Evolutionary conservation across 2,113 vertebrate genomes (phyloP).

Genomic region (Bufo gargarizans): DNA sequence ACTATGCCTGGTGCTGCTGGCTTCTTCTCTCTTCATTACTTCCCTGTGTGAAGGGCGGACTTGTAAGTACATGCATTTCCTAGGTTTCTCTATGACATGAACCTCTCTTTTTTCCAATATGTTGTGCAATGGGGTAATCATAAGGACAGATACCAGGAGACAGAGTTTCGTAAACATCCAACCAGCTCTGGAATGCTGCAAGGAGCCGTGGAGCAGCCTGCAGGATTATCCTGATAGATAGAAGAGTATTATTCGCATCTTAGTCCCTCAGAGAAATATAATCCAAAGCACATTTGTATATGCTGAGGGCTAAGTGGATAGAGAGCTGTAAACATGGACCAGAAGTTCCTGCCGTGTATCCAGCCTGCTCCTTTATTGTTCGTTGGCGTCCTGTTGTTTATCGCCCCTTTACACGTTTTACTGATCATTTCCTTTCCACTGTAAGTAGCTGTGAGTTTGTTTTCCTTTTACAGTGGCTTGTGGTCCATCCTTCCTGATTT

Average conservation of each 20-base stretch:
- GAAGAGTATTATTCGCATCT: constrained; percentile 45
- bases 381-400: constrained; percentile 31
- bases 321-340: constrained; percentile 25
- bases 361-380: constrained; percentile 8
- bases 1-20: constrained; percentile 52
- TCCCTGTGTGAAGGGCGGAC: constrained; percentile 56
- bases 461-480: background rate
- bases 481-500: no score
- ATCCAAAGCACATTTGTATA: constrained; percentile 14
- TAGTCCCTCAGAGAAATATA: background rate
- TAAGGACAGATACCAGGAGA: background rate
- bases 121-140: background rate
- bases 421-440: constrained; percentile 1
- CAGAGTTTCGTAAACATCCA: background rate
- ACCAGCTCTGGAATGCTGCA: background rate
- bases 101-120: background rate
- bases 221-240: constrained; percentile 22
- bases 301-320: constrained; percentile 9
- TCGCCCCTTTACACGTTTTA: background rate
- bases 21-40: constrained; percentile 55
- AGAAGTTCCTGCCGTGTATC: background rate
- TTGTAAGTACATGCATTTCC: constrained; percentile 66
- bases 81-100: no score
- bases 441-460: background rate
- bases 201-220: background rate